Evolutionary conservation across 2,113 vertebrate species (phyloP).

Genomic region (Dicaeum eximium): DNA sequence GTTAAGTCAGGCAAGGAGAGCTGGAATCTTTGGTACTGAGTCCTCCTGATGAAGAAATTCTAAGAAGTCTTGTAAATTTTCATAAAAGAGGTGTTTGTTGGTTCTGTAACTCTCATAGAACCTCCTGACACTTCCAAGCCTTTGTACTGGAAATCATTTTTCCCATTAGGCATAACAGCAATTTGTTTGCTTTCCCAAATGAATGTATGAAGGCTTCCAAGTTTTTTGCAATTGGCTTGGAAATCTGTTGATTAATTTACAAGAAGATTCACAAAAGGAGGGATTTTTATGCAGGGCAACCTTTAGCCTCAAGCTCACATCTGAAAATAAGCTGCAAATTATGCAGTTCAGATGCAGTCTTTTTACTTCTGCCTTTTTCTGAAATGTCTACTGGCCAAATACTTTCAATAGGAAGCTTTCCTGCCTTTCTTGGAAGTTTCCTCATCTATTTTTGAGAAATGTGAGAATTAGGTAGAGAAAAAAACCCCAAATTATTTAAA

Average conservation of each 20-base stretch:
- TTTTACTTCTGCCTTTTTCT: background rate
- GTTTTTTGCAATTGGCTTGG: background rate
- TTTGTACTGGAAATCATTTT: background rate
- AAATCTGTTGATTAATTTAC: slow-evolving; percentile 19
- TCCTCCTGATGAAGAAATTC: background rate
- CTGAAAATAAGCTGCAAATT: slow-evolving; percentile 13
- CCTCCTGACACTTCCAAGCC: background rate
- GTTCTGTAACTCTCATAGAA: background rate
- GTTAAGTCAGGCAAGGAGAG: background rate
- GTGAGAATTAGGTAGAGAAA: background rate
- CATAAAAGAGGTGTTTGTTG: background rate
- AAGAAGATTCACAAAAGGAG: background rate
- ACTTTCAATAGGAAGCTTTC: background rate
- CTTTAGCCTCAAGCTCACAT: background rate
- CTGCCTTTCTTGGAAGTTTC: background rate
- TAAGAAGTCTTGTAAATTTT: background rate
- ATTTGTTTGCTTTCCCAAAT: background rate
- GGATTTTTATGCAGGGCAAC: background rate
- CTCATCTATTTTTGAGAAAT: background rate
- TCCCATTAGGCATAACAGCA: background rate
- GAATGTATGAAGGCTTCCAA: background rate
- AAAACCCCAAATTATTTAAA: background rate
- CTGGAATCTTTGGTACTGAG: background rate
- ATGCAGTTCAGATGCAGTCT: background rate
- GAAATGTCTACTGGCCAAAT: background rate